phyloP scores from a whole-genome alignment of 1,140 invertebrate genomes.

The Lysiphlebus fabarum region DNA sequence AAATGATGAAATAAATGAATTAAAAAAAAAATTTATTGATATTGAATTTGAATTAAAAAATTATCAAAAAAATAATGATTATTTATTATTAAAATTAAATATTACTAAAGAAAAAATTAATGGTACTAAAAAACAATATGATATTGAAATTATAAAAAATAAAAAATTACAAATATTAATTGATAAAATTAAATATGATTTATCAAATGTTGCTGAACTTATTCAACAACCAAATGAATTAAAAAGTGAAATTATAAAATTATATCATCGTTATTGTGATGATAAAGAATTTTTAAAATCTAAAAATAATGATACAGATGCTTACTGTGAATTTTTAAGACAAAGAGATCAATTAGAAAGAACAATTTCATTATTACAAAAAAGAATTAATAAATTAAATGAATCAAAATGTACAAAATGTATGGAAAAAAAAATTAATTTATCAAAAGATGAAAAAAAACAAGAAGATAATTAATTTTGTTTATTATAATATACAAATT shows the following conservation, averaged over 20 bases:
- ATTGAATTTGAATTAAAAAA: slow-evolving; percentile 71
- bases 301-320: slow-evolving; percentile 66
- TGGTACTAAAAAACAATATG: slow-evolving; percentile 66
- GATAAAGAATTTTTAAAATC: slow-evolving; percentile 64
- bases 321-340: slow-evolving; percentile 72
- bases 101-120: slow-evolving; percentile 74
- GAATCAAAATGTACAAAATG: slow-evolving; percentile 13
- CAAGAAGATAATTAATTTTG: no score
- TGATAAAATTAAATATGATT: slow-evolving; percentile 73
- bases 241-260: slow-evolving; percentile 70
- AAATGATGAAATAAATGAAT: slow-evolving; percentile 74
- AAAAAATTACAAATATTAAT: slow-evolving; percentile 66
- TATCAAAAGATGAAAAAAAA: slow-evolving; percentile 13
- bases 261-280: slow-evolving; percentile 75
- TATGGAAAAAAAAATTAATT: not conserved
- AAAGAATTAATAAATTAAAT: slow-evolving; percentile 56
- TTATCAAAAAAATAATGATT: slow-evolving; percentile 64
- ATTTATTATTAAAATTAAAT: slow-evolving; percentile 68
- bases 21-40: slow-evolving; percentile 75
- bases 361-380: slow-evolving; percentile 63
- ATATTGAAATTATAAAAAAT: slow-evolving; percentile 63
- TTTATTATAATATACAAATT: no score
- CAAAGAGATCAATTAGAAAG: slow-evolving; percentile 78
- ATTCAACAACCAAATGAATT: slow-evolving; percentile 74
- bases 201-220: slow-evolving; percentile 70